Conservation (phyloP, 2,888 invertebrate genomes). For the Leptodirus hochenwartii region DNA sequence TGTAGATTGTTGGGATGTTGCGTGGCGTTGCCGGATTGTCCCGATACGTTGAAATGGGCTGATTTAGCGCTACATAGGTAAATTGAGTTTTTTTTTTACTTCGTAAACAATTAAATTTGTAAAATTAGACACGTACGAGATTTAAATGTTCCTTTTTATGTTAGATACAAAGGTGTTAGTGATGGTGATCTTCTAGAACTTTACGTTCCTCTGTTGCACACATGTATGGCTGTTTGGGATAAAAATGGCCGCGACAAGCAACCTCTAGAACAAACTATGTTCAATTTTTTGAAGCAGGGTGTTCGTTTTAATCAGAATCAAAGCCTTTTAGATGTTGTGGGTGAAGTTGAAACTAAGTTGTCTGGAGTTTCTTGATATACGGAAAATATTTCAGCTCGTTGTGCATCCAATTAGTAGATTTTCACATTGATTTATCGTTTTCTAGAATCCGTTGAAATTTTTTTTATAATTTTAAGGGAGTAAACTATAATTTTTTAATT, state of each 20-base stretch:
- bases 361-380: no score
- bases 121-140: no score
- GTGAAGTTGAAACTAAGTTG: constrained; percentile 28
- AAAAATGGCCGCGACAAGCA: constrained; percentile 42
- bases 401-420: no score
- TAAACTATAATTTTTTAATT: no score
- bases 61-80: constrained; percentile 48
- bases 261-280: constrained; percentile 38
- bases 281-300: constrained; percentile 43
- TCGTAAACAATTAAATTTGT: no score
- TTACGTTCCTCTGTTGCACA: constrained; percentile 48
- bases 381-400: no score
- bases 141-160: no score
- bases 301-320: constrained; percentile 41
- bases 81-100: no score
- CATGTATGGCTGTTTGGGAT: constrained; percentile 47
- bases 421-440: no score
- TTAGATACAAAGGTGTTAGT: constrained; percentile 51
- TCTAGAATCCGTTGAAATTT: no score
- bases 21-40: constrained; percentile 27
- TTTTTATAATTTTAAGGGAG: no score
- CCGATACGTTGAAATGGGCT: constrained; percentile 48
- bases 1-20: constrained; percentile 50
- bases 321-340: constrained; percentile 46
- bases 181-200: constrained; percentile 49